These are phyloP conservation scores for Heteromyza rotundicornis DNA, from an alignment of 2,888 invertebrate species.

Conservation along the genomic window DNA sequence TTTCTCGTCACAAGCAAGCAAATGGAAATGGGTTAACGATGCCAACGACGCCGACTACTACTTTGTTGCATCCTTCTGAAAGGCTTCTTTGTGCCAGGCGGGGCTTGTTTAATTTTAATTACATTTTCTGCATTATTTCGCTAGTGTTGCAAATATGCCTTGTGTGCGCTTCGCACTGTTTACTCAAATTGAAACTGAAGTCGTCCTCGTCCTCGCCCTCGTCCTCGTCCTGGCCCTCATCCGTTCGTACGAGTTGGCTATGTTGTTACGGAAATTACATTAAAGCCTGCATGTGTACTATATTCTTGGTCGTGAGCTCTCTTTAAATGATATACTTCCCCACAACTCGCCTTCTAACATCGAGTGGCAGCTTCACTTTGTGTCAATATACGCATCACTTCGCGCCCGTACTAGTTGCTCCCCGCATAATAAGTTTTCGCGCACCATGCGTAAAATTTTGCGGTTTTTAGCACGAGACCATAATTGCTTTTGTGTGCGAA, in stretches of 20 bases:
- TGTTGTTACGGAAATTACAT: too few species aligned
- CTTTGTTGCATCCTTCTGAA: too few species aligned
- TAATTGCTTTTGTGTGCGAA: slow-evolving; percentile 10
- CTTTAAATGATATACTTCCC: too few species aligned
- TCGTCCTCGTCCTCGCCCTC: too few species aligned
- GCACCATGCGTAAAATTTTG: slow-evolving; percentile 13
- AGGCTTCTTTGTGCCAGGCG: too few species aligned
- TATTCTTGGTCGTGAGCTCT: too few species aligned
- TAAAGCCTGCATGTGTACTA: too few species aligned
- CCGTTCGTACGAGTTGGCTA: too few species aligned
- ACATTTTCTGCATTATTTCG: background rate
- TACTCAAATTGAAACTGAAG: background rate
- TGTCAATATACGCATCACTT: background rate
- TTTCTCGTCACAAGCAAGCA: background rate
- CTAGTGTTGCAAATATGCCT: background rate
- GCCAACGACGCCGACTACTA: background rate
- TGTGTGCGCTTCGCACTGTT: background rate
- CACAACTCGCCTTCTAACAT: too few species aligned
- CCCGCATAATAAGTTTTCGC: background rate
- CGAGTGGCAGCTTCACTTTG: too few species aligned
- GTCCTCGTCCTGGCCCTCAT: too few species aligned
- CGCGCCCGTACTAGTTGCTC: background rate
- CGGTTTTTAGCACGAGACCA: slow-evolving; percentile 3
- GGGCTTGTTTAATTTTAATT: background rate
- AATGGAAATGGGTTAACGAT: slow-evolving; percentile 10